Evolutionary conservation across 1,140 invertebrate species (phyloP), one percentile per base, ranked within the genome.

Genomic region (Tetramorium simillimum): DNA sequence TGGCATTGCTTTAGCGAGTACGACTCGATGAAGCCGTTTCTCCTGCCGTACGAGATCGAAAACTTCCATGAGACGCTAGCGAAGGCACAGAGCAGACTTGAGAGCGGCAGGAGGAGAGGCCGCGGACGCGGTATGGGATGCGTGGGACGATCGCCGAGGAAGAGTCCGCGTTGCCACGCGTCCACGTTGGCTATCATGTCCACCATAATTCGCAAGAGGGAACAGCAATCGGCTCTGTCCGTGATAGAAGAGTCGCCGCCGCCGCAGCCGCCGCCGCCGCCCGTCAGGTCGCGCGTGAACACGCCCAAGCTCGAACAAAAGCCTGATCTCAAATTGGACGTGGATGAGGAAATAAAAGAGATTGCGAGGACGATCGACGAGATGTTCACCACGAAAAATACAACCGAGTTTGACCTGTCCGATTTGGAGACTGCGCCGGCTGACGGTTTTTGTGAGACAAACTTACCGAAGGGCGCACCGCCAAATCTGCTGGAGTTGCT

Each of bases 81-180:
- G 21, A 90, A 88, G 33, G 67, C 90, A 28, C 89, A 92, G 28
- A 91, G 84, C 3, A 91, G 89, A 81, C 18, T 91, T 6, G 91
- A 94, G 0, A 82, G 86, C 62, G 91, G 93, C n/a, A 89, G 88
- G 87, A 91, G 91, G 86, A 91, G 92, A 85, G 89, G 93, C 85
- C 88, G 94, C 53, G 84, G 93, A 86, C 86, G 94, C 75, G 77
- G 92, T 77, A 37, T 81, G 5, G 92, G 90, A 33, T 88, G 90
- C 33, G 81, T 93, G 10, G 95, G 96, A 73, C 95, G 96, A 86
- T 97, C 97, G 85, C 97, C 97, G 0, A 95, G 98, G n/a, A 98
- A 98, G 91, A 98, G 97, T 3, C 98, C 98, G 0, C 95, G 98
- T 43, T 98, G 98, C 93, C 98, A 98, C 91, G 97, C 98, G 0